Evolutionary conservation across 2,113 vertebrate species (phyloP).

Genomic region (Hydrolagus affinis): DNA sequence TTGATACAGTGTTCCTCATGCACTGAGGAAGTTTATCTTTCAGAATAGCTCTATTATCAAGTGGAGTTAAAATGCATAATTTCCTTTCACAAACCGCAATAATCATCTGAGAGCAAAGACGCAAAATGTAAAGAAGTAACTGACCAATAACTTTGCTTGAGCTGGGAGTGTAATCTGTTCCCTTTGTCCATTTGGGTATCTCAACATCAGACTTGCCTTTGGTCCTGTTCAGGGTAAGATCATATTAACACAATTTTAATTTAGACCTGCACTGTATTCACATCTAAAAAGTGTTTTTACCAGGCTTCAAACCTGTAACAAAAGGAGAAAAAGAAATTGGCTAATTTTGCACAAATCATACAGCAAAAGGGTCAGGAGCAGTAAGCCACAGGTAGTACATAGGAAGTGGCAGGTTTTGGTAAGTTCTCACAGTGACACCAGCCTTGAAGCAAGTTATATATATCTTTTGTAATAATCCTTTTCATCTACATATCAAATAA

Average conservation of each 20-base stretch:
- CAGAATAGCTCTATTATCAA: not conserved
- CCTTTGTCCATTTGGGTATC: constrained; percentile 94
- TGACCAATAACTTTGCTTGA: constrained; percentile 88
- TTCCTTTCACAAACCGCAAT: not conserved
- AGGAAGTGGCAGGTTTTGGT: not conserved
- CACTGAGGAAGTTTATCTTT: not conserved
- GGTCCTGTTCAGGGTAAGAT: constrained; percentile 63
- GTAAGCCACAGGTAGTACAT: not conserved
- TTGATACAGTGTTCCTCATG: not conserved
- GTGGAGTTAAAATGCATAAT: not conserved
- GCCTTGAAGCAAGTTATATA: not conserved
- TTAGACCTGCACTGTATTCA: not conserved
- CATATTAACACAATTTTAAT: not conserved
- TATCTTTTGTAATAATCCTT: not conserved
- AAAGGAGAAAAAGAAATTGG: not conserved
- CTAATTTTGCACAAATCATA: not conserved
- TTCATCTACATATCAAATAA: not conserved
- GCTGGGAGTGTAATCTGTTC: constrained; percentile 92
- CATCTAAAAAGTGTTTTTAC: not conserved
- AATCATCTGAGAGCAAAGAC: not conserved
- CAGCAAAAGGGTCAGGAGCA: not conserved
- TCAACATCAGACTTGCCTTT: constrained; percentile 93
- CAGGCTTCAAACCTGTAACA: not conserved
- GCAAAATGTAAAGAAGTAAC: constrained; percentile 39
- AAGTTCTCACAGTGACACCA: not conserved